Percentiles rank a stretch among this genome's conserved stretches.
phyloP scores from a whole-genome alignment of 2,113 vertebrate species.

The Phylloscopus trochiloides region DNA sequence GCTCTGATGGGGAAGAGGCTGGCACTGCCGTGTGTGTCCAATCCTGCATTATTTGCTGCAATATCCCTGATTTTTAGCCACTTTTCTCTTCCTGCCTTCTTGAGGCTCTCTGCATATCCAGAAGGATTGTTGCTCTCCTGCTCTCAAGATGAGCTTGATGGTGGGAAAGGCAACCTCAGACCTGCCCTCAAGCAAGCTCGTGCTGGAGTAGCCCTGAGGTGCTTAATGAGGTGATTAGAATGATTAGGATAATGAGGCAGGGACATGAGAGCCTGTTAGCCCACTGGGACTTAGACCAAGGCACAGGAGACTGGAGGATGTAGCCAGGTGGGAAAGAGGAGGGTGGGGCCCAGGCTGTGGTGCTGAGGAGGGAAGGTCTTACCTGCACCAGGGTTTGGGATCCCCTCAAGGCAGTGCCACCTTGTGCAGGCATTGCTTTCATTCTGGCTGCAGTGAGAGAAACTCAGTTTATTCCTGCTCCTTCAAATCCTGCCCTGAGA shows the following conservation, averaged over 20 bases:
- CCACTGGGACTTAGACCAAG: fast-evolving
- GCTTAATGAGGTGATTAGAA: not conserved
- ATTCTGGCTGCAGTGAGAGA: not conserved
- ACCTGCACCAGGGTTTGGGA: not conserved
- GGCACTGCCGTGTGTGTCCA: not conserved
- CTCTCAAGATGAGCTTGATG: not conserved
- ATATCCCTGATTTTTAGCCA: not conserved
- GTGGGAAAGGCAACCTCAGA: not conserved
- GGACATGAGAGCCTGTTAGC: fast-evolving
- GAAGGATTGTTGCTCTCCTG: not conserved
- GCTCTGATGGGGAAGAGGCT: not conserved
- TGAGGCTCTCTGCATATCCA: not conserved
- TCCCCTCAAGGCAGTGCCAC: not conserved
- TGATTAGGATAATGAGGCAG: not conserved
- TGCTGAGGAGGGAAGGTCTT: not conserved
- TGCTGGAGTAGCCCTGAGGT: not conserved
- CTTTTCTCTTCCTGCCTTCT: not conserved
- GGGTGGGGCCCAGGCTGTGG: not conserved
- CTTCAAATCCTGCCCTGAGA: not conserved
- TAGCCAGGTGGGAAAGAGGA: not conserved
- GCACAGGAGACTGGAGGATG: not conserved
- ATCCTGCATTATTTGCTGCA: not conserved
- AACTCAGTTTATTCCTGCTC: not conserved
- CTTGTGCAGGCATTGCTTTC: not conserved
- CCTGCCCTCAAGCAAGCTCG: not conserved